Evolutionary conservation across 2,888 invertebrate genomes (phyloP).

Genomic region (Malachius bipustulatus): DNA sequence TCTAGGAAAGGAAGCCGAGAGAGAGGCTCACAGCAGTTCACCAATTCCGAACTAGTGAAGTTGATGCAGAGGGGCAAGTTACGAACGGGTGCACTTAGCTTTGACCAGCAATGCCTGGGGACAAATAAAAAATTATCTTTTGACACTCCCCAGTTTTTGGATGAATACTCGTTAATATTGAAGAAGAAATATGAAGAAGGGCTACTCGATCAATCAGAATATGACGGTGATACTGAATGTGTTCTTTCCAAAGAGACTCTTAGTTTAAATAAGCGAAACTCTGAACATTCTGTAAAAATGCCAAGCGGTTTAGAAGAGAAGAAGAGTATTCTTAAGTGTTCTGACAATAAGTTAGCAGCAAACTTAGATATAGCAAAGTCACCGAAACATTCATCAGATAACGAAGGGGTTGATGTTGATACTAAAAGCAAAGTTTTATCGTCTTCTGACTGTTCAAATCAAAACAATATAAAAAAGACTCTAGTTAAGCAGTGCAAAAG

Average conservation of each 20-base stretch:
- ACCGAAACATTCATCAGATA: too few relatives aligned
- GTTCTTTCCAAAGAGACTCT: slow-evolving; percentile 33
- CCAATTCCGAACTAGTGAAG: slow-evolving; percentile 37
- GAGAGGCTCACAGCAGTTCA: slow-evolving; percentile 38
- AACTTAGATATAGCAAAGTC: too few relatives aligned
- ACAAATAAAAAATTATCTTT: slow-evolving; percentile 34
- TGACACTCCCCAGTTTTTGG: slow-evolving; percentile 34
- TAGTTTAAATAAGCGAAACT: slow-evolving; percentile 33
- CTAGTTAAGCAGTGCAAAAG: background rate
- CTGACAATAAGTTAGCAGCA: slow-evolving; percentile 26
- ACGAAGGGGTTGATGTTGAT: too few relatives aligned
- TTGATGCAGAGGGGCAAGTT: slow-evolving; percentile 40
- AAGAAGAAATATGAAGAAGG: slow-evolving; percentile 29
- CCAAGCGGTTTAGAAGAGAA: slow-evolving; percentile 28
- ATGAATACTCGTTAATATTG: slow-evolving; percentile 31
- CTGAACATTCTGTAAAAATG: slow-evolving; percentile 32
- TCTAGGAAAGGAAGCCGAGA: slow-evolving; percentile 57
- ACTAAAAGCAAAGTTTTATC: too few relatives aligned
- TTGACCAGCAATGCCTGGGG: slow-evolving; percentile 31
- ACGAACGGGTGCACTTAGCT: slow-evolving; percentile 32
- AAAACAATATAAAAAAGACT: slow-evolving; percentile 1
- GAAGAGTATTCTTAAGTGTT: slow-evolving; percentile 32
- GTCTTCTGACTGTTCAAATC: background rate
- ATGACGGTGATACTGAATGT: slow-evolving; percentile 22
- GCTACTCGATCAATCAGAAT: slow-evolving; percentile 14